Evolutionary conservation across 2,797 vertebrate species (phyloP).

Genomic region (Otus scops): DNA sequence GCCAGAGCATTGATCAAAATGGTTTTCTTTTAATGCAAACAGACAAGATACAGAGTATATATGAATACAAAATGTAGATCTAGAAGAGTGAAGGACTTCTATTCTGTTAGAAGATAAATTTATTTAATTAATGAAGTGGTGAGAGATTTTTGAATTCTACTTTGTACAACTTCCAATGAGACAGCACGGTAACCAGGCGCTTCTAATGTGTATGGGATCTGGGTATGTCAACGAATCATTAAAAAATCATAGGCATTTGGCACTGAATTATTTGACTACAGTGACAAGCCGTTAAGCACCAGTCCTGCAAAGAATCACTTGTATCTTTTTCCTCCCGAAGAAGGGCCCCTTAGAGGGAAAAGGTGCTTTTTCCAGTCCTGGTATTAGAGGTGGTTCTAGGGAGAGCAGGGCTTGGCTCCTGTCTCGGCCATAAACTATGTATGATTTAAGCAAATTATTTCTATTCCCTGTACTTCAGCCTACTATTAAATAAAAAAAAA

Average conservation of each 20-base stretch:
- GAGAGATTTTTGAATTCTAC: background rate
- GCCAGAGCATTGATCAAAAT: conserved; percentile 13
- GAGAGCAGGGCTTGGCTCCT: background rate
- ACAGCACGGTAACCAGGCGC: background rate
- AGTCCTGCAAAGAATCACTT: background rate
- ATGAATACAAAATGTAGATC: conserved; percentile 1
- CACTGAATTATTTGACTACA: background rate
- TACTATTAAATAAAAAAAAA: background rate
- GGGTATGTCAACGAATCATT: background rate
- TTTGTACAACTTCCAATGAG: background rate
- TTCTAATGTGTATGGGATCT: background rate
- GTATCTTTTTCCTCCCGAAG: background rate
- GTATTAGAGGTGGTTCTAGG: background rate
- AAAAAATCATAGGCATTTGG: background rate
- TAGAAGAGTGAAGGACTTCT: background rate
- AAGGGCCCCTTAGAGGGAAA: background rate
- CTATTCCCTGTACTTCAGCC: background rate
- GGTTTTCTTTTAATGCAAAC: conserved; percentile 16
- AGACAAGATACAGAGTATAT: background rate
- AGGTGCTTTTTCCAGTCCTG: background rate
- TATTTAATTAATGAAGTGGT: background rate
- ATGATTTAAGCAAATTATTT: background rate
- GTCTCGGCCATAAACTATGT: background rate
- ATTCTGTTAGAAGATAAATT: background rate
- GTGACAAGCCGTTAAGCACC: background rate